phyloP scores from a whole-genome alignment of 2,797 vertebrate species.

The Hippoglossus hippoglossus region DNA sequence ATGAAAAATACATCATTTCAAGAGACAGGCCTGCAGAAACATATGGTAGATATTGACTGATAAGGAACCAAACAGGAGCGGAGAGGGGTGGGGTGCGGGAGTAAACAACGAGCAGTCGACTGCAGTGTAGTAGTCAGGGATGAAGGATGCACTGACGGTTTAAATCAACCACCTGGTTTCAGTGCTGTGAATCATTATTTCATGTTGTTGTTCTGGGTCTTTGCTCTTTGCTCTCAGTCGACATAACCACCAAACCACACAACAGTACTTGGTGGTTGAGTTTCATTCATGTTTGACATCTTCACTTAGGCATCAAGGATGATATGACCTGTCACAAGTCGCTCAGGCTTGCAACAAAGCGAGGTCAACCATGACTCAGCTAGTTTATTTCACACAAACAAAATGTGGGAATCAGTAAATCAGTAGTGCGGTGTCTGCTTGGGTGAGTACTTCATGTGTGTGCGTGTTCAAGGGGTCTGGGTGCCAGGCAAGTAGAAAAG shows the following conservation, averaged over 20 bases:
- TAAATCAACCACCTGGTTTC: conserved; percentile 22
- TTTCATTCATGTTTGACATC: not conserved
- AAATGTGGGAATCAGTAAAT: not conserved
- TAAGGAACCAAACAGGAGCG: conserved; percentile 9
- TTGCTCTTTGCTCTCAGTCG: not conserved
- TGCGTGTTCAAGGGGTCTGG: not conserved
- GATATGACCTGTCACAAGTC: not conserved
- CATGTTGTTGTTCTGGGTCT: not conserved
- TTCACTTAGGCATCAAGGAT: not conserved
- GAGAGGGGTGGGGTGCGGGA: not conserved
- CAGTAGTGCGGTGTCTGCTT: not conserved
- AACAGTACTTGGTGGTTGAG: not conserved
- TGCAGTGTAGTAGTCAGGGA: not conserved
- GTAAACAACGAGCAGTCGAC: conserved; percentile 26
- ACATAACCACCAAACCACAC: not conserved
- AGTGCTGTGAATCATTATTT: conserved; percentile 14
- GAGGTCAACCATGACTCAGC: not conserved
- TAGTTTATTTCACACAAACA: not conserved
- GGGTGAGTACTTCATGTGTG: not conserved
- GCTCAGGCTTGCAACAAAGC: not conserved
- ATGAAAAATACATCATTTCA: conserved; percentile 50
- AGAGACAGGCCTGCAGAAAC: conserved; percentile 33
- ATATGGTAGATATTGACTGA: conserved; percentile 45
- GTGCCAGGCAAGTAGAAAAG: not conserved
- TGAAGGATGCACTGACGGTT: conserved; percentile 12